Evolutionary conservation across 2,888 invertebrate genomes (phyloP), one percentile per base, ranked within the genome.

Genomic region (Agrypnus murinus): DNA sequence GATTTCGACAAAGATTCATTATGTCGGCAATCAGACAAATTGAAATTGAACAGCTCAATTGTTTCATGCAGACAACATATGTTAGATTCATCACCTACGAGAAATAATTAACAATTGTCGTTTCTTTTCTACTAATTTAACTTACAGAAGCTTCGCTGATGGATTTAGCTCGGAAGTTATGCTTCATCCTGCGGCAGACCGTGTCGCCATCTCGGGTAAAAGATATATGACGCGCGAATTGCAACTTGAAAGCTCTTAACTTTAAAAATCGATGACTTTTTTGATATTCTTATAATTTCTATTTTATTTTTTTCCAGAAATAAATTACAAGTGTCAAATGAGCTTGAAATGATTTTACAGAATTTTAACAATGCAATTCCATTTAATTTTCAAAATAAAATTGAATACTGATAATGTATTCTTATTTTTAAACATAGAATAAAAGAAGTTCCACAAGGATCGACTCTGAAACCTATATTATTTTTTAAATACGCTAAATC

Each of bases 1-100:
- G 74, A 75, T 76, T 76, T 76, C 74, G 73, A 75, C 78, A 75
- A 77, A 75, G 74, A 69, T 73, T 67, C 71, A 65, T 70, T 69
- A 67, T 74, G 77, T 73, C 76, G 76, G 76, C 77, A 78, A 77
- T 77, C 73, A 77, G 76, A 78, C 77, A 78, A 78, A 78, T 78
- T 78, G 74, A 71, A 67, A 75, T 74, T 40, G 72, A 74, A 76
- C 72, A 75, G 64, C 75, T 78, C 73, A 71, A 77, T 76, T 64
- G 65, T 63, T 62, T 43, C 40, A 14, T 36, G 10, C 60, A 58
- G 67, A 65, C 71, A 46, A 75, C 73, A 71, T 67, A 67, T 72
- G 73, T 70, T 74, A 58, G 69, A 65, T 72, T 65, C 68, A 70
- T 72, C 74, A 69, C 72, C 72, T 65, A 65, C 43, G 45, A 66